A percentile compares a stretch with the other conserved stretches of the same genome.
These are phyloP conservation scores for Stenurella melanura DNA, from an alignment of 2,888 invertebrate genomes.

Conservation along the genomic window DNA sequence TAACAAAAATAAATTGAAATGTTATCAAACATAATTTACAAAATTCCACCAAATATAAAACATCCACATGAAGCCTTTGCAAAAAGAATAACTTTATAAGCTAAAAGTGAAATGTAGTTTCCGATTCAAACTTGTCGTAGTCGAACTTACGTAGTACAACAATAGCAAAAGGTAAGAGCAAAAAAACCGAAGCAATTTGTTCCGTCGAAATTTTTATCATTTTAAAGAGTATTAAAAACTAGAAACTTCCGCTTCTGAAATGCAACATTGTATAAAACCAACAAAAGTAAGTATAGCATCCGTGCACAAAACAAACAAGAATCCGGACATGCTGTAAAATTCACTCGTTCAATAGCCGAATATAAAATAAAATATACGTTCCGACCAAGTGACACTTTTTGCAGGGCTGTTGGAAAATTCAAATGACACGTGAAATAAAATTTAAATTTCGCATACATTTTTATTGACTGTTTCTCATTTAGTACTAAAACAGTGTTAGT, in stretches of 20 bases:
- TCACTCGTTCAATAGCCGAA: conserved; percentile 43
- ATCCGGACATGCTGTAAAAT: conserved; percentile 39
- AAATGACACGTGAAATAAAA: conserved; percentile 32
- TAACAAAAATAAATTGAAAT: no score
- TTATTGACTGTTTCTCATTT: conserved; percentile 18
- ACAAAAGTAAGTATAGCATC: conserved; percentile 37
- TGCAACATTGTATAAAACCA: conserved; percentile 44
- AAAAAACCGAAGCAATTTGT: conserved; percentile 52
- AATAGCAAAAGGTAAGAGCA: conserved; percentile 42
- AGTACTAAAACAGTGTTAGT: background rate
- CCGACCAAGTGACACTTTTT: conserved; percentile 34
- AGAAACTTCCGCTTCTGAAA: conserved; percentile 45
- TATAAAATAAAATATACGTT: conserved; percentile 45
- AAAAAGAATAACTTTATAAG: no score
- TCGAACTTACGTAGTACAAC: background rate
- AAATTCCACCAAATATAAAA: no score
- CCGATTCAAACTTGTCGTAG: background rate
- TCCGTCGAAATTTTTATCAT: conserved; percentile 50
- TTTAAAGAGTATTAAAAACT: conserved; percentile 49
- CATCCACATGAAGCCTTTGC: no score
- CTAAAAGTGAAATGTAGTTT: no score
- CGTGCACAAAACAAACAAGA: conserved; percentile 42
- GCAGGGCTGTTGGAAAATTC: conserved; percentile 26
- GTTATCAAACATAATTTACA: no score
- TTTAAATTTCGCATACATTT: conserved; percentile 8